Conservation (phyloP, 2,797 vertebrate species). For the Malacoraja senta region DNA sequence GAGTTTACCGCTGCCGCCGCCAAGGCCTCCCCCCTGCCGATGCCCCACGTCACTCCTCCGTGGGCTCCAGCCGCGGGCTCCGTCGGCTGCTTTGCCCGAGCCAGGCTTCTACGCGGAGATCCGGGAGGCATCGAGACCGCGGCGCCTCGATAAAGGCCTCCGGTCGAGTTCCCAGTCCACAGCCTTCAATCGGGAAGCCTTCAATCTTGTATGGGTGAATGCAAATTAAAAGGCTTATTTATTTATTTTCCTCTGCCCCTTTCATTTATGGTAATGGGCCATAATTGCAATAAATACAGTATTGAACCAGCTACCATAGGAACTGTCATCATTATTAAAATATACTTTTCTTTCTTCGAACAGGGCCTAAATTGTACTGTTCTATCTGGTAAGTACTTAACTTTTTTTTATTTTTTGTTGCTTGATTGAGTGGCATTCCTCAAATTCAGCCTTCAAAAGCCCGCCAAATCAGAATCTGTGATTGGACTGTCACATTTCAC, state of each 20-base stretch:
- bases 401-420: background rate
- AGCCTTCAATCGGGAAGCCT: too few relatives aligned
- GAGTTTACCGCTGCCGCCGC: too few relatives aligned
- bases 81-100: too few relatives aligned
- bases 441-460: background rate
- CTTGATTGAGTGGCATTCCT: background rate
- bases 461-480: background rate
- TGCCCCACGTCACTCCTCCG: too few relatives aligned
- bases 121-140: too few relatives aligned
- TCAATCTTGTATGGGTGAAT: background rate
- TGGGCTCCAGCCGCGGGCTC: too few relatives aligned
- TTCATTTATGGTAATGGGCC: background rate
- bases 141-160: too few relatives aligned
- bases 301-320: background rate
- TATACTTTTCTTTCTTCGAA: conserved; percentile 6
- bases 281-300: background rate
- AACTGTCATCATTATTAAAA: background rate
- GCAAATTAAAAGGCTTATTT: background rate
- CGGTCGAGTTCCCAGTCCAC: too few relatives aligned
- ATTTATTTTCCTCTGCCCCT: too few relatives aligned
- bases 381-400: background rate
- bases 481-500: background rate
- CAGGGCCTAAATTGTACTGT: conserved; percentile 16
- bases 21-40: too few relatives aligned
- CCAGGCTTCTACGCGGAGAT: too few relatives aligned